Conservation (phyloP, 92 coral and sea anemone genomes). For the Epizoanthus scotinus region DNA sequence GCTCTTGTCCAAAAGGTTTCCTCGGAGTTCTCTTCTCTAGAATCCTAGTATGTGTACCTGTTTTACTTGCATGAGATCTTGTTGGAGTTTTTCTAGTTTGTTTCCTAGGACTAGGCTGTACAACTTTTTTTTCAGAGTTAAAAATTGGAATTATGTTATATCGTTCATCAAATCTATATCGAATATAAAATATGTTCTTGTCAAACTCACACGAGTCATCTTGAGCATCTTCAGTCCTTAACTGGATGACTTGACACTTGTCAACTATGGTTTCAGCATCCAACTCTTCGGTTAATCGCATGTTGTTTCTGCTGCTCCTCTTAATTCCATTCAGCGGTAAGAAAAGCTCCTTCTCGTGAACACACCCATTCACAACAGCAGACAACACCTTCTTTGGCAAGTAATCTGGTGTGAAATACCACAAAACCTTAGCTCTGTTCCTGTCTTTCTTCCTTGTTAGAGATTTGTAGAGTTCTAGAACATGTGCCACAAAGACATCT, state of each 20-base stretch:
- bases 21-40: background rate
- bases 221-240: constrained; percentile 44
- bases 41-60: background rate
- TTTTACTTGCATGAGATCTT: background rate
- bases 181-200: constrained; percentile 58
- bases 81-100: background rate
- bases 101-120: background rate
- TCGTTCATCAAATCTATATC: constrained; percentile 69
- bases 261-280: constrained; percentile 77
- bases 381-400: constrained; percentile 45
- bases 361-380: constrained; percentile 19
- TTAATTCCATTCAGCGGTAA: constrained; percentile 54
- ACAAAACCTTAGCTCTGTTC: constrained; percentile 68
- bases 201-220: constrained; percentile 3
- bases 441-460: constrained; percentile 55
- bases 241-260: constrained; percentile 56
- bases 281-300: constrained; percentile 49
- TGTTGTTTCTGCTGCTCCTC: constrained; percentile 23
- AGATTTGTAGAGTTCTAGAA: constrained; percentile 58
- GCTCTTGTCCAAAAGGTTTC: background rate
- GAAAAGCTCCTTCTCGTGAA: constrained; percentile 61
- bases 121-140: constrained; percentile 15
- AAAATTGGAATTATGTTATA: constrained; percentile 55
- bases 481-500: constrained; percentile 54
- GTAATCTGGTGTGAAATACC: constrained; percentile 70